Conservation (phyloP, 1,140 invertebrate genomes). For the Drosophila neocordata region DNA sequence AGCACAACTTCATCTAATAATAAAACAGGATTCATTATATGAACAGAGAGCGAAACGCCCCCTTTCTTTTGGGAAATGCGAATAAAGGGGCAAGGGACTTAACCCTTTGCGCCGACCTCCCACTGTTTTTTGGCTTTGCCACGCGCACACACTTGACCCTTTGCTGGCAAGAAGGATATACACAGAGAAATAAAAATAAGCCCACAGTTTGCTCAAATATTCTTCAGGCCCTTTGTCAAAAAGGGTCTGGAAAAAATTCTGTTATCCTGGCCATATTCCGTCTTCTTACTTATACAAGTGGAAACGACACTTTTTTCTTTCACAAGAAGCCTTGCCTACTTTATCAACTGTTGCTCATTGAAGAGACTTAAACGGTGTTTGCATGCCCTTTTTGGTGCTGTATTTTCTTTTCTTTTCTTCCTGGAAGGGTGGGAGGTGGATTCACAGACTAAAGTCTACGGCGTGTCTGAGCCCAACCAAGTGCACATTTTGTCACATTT, state of each 20-base stretch:
- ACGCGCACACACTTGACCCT: conserved; percentile 75
- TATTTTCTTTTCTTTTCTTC: conserved; percentile 23
- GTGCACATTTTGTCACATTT: conserved; percentile 22
- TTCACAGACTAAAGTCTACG: conserved; percentile 33
- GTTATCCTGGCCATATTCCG: background rate
- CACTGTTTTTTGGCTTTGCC: conserved; percentile 18
- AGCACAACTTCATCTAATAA: conserved; percentile 33
- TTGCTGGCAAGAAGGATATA: conserved; percentile 18
- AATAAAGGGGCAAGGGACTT: conserved; percentile 10
- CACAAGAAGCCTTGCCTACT: conserved; percentile 1
- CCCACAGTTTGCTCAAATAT: conserved; percentile 35
- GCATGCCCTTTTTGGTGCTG: conserved; percentile 40
- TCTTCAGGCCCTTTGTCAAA: conserved; percentile 51
- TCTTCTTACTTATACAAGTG: conserved; percentile 4
- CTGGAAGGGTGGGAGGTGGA: background rate
- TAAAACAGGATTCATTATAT: conserved; percentile 73
- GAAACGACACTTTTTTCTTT: background rate
- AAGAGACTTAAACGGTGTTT: conserved; percentile 33
- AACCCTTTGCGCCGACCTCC: conserved; percentile 54
- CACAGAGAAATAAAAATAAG: background rate
- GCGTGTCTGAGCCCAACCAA: conserved; percentile 30
- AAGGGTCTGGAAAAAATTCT: background rate
- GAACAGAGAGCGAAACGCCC: background rate
- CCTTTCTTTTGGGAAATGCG: background rate
- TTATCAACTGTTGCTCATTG: conserved; percentile 37